Evolutionary conservation across 2,113 vertebrate species (phyloP).

Genomic region (Eulemur rufifrons): DNA sequence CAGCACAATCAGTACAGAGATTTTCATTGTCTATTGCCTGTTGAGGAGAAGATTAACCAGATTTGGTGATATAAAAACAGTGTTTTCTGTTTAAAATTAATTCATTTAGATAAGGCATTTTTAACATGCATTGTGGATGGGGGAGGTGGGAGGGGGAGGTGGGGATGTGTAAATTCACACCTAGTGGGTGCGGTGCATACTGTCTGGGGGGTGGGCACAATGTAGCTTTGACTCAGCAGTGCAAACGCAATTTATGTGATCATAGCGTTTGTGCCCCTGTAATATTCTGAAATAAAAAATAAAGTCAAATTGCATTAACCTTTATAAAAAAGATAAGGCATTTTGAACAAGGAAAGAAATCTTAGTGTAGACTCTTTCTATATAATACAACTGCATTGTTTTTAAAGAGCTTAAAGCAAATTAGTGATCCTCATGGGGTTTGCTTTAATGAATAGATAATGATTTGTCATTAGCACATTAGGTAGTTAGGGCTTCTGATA

Average conservation of each 20-base stretch:
- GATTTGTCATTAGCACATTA: background rate
- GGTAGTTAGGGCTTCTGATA: constrained; percentile 5
- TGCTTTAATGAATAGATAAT: constrained; percentile 30
- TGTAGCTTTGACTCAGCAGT: too few species aligned
- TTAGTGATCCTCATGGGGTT: background rate
- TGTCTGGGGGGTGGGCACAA: too few species aligned
- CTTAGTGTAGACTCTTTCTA: constrained; percentile 12
- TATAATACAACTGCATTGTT: background rate
- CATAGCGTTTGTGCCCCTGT: too few species aligned
- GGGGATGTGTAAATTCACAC: too few species aligned
- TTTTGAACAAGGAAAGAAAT: constrained; percentile 33
- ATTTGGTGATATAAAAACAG: constrained; percentile 1
- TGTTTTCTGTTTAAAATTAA: constrained; percentile 21
- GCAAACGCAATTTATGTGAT: too few species aligned
- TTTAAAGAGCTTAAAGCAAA: constrained; percentile 1
- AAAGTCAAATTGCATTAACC: too few species aligned
- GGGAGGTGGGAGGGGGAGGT: too few species aligned
- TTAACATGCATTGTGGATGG: background rate
- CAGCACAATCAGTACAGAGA: background rate
- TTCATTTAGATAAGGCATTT: background rate
- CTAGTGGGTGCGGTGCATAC: too few species aligned
- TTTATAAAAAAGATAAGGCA: background rate
- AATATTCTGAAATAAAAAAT: too few species aligned
- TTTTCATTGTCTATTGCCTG: background rate
- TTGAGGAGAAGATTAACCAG: background rate